These are phyloP conservation scores for Galbula dea DNA, from an alignment of 2,113 vertebrate genomes.

Conservation along the genomic window DNA sequence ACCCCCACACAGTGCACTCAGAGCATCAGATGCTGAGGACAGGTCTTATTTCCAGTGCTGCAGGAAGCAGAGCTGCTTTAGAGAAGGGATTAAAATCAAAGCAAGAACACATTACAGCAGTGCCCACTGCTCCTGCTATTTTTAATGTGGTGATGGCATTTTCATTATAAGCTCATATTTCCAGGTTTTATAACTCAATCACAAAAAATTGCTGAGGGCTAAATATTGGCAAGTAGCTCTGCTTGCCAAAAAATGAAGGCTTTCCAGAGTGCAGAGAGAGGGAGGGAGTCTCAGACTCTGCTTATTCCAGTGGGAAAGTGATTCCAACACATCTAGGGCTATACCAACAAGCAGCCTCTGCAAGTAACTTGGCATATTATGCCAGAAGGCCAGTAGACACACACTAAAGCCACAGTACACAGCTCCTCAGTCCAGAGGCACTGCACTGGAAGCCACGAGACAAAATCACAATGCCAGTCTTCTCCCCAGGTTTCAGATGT, in stretches of 20 bases:
- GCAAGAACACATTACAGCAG: background rate
- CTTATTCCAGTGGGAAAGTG: background rate
- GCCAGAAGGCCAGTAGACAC: background rate
- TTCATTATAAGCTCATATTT: background rate
- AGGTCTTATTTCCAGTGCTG: background rate
- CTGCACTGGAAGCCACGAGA: background rate
- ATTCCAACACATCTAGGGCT: background rate
- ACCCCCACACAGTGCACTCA: rapidly evolving
- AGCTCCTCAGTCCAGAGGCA: background rate
- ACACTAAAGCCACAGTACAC: background rate
- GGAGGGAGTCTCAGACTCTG: background rate
- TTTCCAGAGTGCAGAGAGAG: background rate
- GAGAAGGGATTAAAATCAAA: background rate
- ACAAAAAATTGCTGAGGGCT: background rate
- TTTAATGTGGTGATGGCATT: background rate
- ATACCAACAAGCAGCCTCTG: background rate
- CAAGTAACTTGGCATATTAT: background rate
- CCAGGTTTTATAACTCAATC: slow-evolving; percentile 28
- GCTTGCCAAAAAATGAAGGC: background rate
- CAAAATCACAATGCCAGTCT: background rate
- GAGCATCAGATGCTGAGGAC: background rate
- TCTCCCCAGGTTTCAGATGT: background rate
- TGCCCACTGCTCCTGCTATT: background rate
- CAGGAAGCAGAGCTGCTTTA: background rate
- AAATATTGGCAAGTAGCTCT: background rate